phyloP scores from a whole-genome alignment of 2,888 invertebrate genomes.

The Caenorhabditis uteleia region DNA sequence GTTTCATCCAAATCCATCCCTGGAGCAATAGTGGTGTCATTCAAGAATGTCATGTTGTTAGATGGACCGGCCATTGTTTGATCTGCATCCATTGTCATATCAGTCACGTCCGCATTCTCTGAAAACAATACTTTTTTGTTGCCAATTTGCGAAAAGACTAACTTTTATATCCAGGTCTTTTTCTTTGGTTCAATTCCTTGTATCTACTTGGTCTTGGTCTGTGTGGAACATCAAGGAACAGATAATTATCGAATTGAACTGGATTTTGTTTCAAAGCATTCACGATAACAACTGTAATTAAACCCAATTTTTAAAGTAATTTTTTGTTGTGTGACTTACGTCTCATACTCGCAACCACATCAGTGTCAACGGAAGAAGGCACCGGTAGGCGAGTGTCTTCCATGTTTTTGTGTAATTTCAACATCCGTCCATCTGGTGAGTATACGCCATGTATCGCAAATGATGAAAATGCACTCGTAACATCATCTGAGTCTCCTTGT shows the following conservation, averaged over 20 bases:
- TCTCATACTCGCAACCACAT: slow-evolving; percentile 2
- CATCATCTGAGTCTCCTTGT: slow-evolving; percentile 9
- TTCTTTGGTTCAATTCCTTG: no score
- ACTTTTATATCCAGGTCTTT: no score
- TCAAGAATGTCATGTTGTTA: no score
- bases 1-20: no score
- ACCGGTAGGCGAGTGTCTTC: neutral
- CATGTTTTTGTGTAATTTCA: slow-evolving; percentile 14
- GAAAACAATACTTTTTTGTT: no score
- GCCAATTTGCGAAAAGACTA: no score
- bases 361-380: neutral
- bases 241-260: slow-evolving; percentile 8
- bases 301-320: neutral
- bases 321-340: neutral
- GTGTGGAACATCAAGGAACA: slow-evolving; percentile 31
- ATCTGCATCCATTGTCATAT: no score
- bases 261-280: slow-evolving; percentile 18
- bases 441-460: slow-evolving; percentile 20
- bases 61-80: no score
- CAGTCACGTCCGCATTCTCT: no score
- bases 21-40: no score
- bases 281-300: slow-evolving; percentile 3
- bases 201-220: slow-evolving; percentile 6
- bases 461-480: slow-evolving; percentile 15
- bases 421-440: slow-evolving; percentile 18